Evolutionary conservation across 2,113 vertebrate genomes (phyloP).

Genomic region (Dromas ardeola): DNA sequence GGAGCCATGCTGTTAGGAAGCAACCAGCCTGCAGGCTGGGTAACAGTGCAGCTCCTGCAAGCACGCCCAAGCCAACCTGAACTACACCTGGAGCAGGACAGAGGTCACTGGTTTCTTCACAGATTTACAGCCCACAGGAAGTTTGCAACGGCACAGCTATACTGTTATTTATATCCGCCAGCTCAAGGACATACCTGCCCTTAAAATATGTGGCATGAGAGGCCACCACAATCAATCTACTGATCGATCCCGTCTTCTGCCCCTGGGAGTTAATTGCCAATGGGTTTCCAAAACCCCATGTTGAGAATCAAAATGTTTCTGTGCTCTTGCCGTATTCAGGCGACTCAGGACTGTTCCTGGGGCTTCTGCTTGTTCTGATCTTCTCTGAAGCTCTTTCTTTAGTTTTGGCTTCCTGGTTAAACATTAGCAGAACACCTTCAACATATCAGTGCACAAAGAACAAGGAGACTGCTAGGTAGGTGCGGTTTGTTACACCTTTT

Average conservation of each 20-base stretch:
- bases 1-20: neutral
- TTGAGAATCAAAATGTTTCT: neutral
- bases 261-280: neutral
- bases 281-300: neutral
- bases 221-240: neutral
- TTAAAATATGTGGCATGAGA: neutral
- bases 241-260: neutral
- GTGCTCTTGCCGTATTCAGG: neutral
- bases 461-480: neutral
- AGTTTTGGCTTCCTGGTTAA: slow-evolving; percentile 7
- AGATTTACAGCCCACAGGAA: neutral
- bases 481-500: neutral
- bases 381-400: neutral
- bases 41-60: neutral
- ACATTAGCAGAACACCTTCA: slow-evolving; percentile 1
- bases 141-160: neutral
- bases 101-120: neutral
- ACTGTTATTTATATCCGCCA: neutral
- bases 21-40: neutral
- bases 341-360: neutral
- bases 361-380: neutral
- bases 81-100: neutral
- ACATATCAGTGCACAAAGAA: neutral
- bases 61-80: neutral
- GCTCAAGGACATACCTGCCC: neutral